Evolutionary conservation across 2,113 vertebrate genomes (phyloP).

Genomic region (Phalacrocorax brasilianus): DNA sequence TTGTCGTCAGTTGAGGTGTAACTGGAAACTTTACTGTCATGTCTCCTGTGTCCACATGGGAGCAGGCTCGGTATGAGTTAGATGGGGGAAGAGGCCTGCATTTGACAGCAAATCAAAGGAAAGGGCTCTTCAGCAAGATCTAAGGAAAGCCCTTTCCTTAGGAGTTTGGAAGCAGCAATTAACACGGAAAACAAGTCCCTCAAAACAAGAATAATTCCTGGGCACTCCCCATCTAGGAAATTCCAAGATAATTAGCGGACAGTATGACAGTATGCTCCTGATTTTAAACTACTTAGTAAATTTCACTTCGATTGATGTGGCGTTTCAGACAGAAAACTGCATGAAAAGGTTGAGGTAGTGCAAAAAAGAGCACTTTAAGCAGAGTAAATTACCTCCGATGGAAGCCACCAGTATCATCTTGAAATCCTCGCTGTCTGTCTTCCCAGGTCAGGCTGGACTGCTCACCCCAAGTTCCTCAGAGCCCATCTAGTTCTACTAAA

Average conservation of each 20-base stretch:
- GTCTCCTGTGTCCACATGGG: background rate
- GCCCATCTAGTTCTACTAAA: background rate
- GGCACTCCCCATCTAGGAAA: no score
- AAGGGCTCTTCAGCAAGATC: background rate
- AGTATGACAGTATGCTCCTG: no score
- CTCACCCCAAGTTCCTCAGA: background rate
- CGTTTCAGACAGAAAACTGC: no score
- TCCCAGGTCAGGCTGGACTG: background rate
- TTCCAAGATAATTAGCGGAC: no score
- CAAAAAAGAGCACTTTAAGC: no score
- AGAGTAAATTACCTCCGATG: no score
- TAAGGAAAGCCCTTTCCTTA: background rate
- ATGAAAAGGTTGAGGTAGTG: no score
- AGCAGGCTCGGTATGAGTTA: constrained; percentile 15
- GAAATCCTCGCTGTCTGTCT: background rate
- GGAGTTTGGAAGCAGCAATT: background rate
- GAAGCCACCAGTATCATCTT: background rate
- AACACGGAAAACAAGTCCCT: background rate
- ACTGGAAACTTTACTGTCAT: background rate
- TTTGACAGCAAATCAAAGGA: background rate
- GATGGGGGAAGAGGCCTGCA: rapidly evolving
- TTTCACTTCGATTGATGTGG: no score
- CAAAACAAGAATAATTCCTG: background rate
- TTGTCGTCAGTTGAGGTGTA: background rate
- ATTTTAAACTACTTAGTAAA: no score